phyloP scores from a whole-genome alignment of 2,797 vertebrate species.

The Diplodus puntazzo region DNA sequence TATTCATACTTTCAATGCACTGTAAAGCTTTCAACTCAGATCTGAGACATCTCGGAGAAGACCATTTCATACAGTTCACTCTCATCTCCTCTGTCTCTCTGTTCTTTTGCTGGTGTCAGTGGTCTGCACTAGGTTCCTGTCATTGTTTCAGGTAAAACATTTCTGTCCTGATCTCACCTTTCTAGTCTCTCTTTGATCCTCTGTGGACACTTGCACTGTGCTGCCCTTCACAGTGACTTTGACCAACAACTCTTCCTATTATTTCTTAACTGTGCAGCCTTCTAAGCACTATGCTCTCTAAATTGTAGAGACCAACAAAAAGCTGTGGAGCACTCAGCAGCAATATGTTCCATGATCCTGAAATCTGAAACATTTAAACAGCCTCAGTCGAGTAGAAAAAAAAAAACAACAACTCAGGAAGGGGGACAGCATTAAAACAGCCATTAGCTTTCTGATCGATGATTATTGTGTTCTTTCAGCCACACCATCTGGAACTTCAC shows the following conservation, averaged over 20 bases:
- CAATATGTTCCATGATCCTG: background rate
- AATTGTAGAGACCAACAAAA: conserved; percentile 1
- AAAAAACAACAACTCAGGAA: conserved; percentile 3
- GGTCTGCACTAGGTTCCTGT: background rate
- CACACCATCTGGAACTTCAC: conserved; percentile 45
- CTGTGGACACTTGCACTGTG: background rate
- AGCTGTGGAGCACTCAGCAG: background rate
- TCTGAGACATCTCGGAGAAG: background rate
- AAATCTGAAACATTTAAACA: background rate
- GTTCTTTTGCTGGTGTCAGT: background rate
- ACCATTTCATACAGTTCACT: background rate
- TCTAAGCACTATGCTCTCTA: background rate
- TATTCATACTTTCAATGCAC: background rate
- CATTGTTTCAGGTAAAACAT: background rate
- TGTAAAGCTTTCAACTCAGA: background rate
- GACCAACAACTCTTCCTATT: background rate
- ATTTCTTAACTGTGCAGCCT: background rate
- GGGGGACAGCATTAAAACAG: background rate
- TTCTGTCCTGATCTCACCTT: conserved; percentile 1
- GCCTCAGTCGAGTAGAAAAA: background rate
- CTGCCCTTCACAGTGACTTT: background rate
- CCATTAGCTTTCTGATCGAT: background rate
- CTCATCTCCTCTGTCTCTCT: background rate
- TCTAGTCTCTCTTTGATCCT: conserved; percentile 20
- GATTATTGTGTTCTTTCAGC: conserved; percentile 10